Conservation (phyloP, 2,797 vertebrate genomes). For the Fistularia tabacaria region DNA sequence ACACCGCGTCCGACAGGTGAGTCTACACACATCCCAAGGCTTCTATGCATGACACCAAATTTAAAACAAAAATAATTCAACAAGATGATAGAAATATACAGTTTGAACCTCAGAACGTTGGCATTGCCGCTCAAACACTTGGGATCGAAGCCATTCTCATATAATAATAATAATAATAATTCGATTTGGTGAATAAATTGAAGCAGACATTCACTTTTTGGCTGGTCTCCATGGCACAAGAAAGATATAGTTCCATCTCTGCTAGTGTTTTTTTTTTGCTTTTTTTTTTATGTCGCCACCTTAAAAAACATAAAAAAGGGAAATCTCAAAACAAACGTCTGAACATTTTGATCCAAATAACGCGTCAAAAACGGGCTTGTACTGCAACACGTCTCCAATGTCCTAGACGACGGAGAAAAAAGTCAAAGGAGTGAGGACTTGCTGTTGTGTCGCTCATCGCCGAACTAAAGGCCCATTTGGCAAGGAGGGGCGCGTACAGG, state of each 20-base stretch:
- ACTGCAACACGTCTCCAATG: no score
- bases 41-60: constrained; percentile 63
- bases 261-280: no score
- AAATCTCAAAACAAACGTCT: no score
- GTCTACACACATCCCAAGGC: constrained; percentile 65
- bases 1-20: constrained; percentile 51
- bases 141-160: constrained; percentile 19
- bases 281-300: no score
- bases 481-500: no score
- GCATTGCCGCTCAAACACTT: constrained; percentile 11
- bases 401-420: no score
- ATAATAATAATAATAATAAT: no score
- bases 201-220: constrained; percentile 50
- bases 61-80: constrained; percentile 32
- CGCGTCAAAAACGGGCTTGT: constrained; percentile 15
- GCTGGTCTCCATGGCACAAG: constrained; percentile 61
- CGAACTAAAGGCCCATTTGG: no score
- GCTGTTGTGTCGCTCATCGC: no score
- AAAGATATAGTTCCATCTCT: constrained; percentile 2
- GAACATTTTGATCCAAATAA: constrained; percentile 25
- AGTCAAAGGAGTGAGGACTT: no score
- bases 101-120: constrained; percentile 35
- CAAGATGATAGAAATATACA: constrained; percentile 50
- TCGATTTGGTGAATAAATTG: constrained; percentile 34
- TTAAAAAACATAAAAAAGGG: no score